Evolutionary conservation across 2,888 invertebrate species (phyloP).

Genomic region (Lithophane socia): DNA sequence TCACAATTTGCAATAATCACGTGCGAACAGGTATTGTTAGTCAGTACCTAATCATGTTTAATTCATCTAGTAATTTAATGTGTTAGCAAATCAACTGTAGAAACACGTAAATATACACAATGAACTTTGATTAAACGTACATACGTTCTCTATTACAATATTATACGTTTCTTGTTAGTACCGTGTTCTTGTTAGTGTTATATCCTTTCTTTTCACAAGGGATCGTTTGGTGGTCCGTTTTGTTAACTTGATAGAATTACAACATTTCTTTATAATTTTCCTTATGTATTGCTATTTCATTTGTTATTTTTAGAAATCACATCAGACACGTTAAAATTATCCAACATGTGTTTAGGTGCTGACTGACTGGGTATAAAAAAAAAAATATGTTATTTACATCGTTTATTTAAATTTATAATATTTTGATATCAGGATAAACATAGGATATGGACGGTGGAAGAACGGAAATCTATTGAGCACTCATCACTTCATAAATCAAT

Average conservation of each 20-base stretch:
- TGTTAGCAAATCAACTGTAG: slow-evolving; percentile 36
- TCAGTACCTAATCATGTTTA: slow-evolving; percentile 34
- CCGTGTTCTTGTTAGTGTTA: not conserved
- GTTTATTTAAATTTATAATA: not conserved
- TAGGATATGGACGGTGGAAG: not conserved
- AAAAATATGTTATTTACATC: too few relatives aligned
- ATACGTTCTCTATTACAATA: slow-evolving; percentile 4
- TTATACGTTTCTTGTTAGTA: not conserved
- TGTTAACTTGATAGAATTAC: not conserved
- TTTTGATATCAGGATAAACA: not conserved
- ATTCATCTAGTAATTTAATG: slow-evolving; percentile 34
- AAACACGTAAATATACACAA: slow-evolving; percentile 4
- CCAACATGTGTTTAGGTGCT: not conserved
- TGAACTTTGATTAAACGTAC: not conserved
- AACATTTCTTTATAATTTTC: not conserved
- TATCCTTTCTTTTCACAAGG: not conserved
- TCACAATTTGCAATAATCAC: slow-evolving; percentile 54
- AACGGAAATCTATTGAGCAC: not conserved
- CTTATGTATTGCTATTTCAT: not conserved
- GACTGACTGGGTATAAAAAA: not conserved
- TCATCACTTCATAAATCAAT: not conserved
- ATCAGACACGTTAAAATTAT: not conserved
- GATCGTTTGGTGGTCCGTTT: not conserved
- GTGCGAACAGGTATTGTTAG: slow-evolving; percentile 58
- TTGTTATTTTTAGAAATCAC: not conserved